Evolutionary conservation across 1,140 invertebrate genomes (phyloP), one percentile per base, ranked within the genome.

Genomic region (Macrostomum lignano): DNA sequence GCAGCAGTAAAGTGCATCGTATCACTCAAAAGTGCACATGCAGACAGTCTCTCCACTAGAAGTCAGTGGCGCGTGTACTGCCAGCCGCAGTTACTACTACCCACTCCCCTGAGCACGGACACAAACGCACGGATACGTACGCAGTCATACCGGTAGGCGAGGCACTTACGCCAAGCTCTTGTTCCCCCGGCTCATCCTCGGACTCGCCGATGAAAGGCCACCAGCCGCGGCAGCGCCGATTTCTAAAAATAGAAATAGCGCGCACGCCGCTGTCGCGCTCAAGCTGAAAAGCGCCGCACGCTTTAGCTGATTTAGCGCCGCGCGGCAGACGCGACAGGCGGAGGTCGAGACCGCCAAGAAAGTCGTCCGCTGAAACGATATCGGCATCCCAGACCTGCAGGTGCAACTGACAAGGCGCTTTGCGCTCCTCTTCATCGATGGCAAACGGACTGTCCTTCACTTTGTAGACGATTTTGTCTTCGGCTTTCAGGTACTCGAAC

Each of bases 291-390:
- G 81, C 54, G 0, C 72, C 46, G 42, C 56, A 59, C 21, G 43
- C 38, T 38, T 58, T 55, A 11, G 49, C 41, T 3, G 54, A 52
- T 37, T 53, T 55, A 34, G 56, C 51, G 20, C 52, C 53, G 19
- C 52, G 40, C 15, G 51, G 53, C 36, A 59, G 55, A 19, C 46
- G 44, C 37, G 48, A 52, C 36, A 59, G 36, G 36, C 55, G 49
- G 11, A 57, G 37, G 23, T 55, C 54, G 25, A 58, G 25, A 25
- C 48, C 56, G 72, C 71, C 73, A 26, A 81, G 55, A 47, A 78
- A 81, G 55, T 81, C 76, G 48, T 79, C 75, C 9, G 74, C 70
- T 0, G 74, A 76, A 51, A 82, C 79, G 48, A 78, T 73, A 56
- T 81, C 75, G 3, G 74, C 73, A 52, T 81, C 76, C 67, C 53